These are phyloP conservation scores for Pseudeuparius sepicola DNA, from an alignment of 2,888 invertebrate genomes.

Conservation along the genomic window DNA sequence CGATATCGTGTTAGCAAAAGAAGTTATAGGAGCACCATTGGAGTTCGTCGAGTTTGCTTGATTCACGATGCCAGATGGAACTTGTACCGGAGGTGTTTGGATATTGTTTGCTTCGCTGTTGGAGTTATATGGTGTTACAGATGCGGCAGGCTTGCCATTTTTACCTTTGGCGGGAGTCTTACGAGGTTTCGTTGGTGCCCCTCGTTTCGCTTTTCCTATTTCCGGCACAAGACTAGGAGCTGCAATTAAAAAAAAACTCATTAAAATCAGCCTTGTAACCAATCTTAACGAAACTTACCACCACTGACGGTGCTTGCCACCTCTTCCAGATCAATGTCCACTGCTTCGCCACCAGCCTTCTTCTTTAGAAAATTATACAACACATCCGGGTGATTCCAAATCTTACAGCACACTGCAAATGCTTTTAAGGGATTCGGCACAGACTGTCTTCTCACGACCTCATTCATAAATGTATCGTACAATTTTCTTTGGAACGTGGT, in stretches of 20 bases:
- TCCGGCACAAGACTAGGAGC: no score
- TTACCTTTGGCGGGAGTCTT: slow-evolving; percentile 38
- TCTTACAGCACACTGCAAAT: slow-evolving; percentile 97
- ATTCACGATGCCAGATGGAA: slow-evolving; percentile 5
- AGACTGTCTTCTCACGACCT: slow-evolving; percentile 73
- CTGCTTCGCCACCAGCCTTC: slow-evolving; percentile 64
- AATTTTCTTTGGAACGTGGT: slow-evolving; percentile 81
- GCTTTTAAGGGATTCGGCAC: slow-evolving; percentile 95
- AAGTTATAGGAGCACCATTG: slow-evolving; percentile 20
- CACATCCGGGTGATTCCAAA: slow-evolving; percentile 94
- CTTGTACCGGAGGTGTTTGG: slow-evolving; percentile 15
- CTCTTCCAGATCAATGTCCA: slow-evolving; percentile 75
- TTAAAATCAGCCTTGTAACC: no score
- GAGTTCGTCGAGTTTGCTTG: slow-evolving; percentile 12
- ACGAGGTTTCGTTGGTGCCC: slow-evolving; percentile 36
- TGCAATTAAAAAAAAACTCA: no score
- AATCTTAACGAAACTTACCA: no score
- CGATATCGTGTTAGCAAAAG: slow-evolving; percentile 21
- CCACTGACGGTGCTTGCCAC: slow-evolving; percentile 45
- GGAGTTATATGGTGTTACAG: slow-evolving; percentile 41
- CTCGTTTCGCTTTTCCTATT: slow-evolving; percentile 27
- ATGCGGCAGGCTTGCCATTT: slow-evolving; percentile 44
- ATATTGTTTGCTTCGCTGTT: slow-evolving; percentile 20
- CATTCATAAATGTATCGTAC: slow-evolving; percentile 90
- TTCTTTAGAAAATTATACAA: slow-evolving; percentile 80